Percentiles rank a stretch among this genome's conserved stretches.
phyloP scores from a whole-genome alignment of 1,140 invertebrate genomes.

The Lordiphosa stackelbergi region DNA sequence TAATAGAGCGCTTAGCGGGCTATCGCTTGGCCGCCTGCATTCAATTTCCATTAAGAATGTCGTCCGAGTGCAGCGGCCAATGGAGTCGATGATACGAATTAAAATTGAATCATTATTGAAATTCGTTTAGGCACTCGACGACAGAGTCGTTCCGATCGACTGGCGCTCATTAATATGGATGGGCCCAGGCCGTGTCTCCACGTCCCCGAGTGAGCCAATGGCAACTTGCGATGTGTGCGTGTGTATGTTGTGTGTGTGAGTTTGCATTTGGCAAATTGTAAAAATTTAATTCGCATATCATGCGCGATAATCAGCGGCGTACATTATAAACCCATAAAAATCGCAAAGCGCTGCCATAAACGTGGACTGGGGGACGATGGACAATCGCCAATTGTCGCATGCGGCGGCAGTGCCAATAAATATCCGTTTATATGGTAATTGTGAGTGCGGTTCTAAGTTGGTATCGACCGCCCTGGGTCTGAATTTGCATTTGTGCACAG shows the following conservation, averaged over 20 bases:
- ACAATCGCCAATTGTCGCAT: conserved; percentile 60
- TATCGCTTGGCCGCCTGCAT: conserved; percentile 52
- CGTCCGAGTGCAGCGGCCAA: conserved; percentile 9
- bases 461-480: conserved; percentile 17
- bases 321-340: conserved; percentile 74
- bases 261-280: conserved; percentile 74
- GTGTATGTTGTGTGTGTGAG: conserved; percentile 30
- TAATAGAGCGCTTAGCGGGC: conserved; percentile 65
- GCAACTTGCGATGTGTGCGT: conserved; percentile 1
- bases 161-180: conserved; percentile 59
- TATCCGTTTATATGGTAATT: conserved; percentile 74
- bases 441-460: conserved; percentile 46
- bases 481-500: conserved; percentile 66
- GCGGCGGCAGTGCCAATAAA: conserved; percentile 61
- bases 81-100: conserved; percentile 52
- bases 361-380: conserved; percentile 17
- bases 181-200: conserved; percentile 17
- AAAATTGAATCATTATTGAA: conserved; percentile 75
- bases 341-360: conserved; percentile 66
- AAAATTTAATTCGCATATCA: conserved; percentile 75
- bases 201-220: conserved; percentile 20
- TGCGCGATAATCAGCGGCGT: conserved; percentile 72
- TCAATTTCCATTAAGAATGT: conserved; percentile 59
- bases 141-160: conserved; percentile 14
- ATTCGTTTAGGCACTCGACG: conserved; percentile 41